phyloP scores from a whole-genome alignment of 2,113 vertebrate genomes.

The Dendrocopos noguchii region DNA sequence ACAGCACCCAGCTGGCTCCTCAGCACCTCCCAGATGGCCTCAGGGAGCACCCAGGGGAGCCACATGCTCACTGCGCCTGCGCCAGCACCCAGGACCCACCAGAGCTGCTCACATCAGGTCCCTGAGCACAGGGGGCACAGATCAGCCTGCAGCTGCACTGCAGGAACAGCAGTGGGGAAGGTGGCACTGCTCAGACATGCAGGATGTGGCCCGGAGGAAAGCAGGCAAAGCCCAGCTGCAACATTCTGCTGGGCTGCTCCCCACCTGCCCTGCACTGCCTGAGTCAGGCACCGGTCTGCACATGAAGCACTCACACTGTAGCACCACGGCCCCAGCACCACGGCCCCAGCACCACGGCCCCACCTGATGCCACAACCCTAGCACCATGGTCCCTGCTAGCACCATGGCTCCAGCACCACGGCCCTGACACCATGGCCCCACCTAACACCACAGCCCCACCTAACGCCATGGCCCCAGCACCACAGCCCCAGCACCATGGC shows the following conservation, averaged over 20 bases:
- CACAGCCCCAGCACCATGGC: too few relatives aligned
- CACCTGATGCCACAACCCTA: too few relatives aligned
- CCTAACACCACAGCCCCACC: too few relatives aligned
- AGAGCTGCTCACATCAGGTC: background rate
- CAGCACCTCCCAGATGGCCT: fast-evolving
- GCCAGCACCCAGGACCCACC: background rate
- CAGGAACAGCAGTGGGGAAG: background rate
- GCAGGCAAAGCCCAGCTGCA: background rate
- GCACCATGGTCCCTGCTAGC: too few relatives aligned
- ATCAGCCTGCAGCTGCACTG: fast-evolving
- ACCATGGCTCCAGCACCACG: too few relatives aligned
- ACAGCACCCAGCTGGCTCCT: background rate
- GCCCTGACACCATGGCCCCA: too few relatives aligned
- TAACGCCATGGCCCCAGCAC: too few relatives aligned
- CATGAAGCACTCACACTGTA: fast-evolving
- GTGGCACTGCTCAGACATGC: background rate
- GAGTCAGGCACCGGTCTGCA: background rate
- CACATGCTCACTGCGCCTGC: background rate
- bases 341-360: too few relatives aligned
- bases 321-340: fast-evolving
- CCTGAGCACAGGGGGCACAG: fast-evolving
- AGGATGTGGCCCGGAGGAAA: background rate
- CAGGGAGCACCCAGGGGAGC: background rate
- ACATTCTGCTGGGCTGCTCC: background rate
- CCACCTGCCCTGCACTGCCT: background rate